Evolutionary conservation across 2,888 invertebrate species (phyloP), one percentile per base, ranked within the genome.

Genomic region (Chymomyza procnemis): DNA sequence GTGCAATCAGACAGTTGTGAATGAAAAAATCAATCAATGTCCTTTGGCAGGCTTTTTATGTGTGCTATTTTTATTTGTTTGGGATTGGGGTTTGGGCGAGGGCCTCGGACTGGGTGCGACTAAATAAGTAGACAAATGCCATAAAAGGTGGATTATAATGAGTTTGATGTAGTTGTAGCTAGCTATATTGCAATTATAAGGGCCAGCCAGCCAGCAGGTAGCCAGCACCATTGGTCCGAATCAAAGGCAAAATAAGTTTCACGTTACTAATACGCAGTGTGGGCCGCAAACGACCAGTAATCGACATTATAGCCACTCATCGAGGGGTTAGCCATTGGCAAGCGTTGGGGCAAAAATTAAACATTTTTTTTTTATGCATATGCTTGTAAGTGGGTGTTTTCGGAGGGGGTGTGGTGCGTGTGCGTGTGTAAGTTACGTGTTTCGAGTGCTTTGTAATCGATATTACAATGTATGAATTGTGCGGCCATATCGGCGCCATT

Each of bases 401-500:
- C 30, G 3, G 34, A 0, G 34, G 9, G 16, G 56, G 60, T 50
- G 34, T 54, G 12, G 47, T n/a, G 64, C 57, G 61, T 26, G 63
- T 12, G 61, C 12, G 34, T 21, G 65, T 63, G 66, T 66, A 62
- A 54, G 71, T 58, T 52, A 63, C 66, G 71, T 71, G 75, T 66
- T 67, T 74, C 74, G 78, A 81, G 80, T 74, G 80, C 81, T 64
- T 73, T 74, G 81, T 86, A 81, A 81, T 81, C 81, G 81, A 81
- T 81, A 81, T 86, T 83, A 81, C 84, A 81, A 80, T 86, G 81
- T 78, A 78, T 76, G 78, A 76, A 78, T 76, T 76, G 76, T 78
- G 72, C 72, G 75, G 75, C 67, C 74, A 75, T 75, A 76, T 71
- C 71, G 75, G 74, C 78, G 75, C 75, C 74, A 77, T 70, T 75